These are phyloP conservation scores for Phragmatobia fuliginosa DNA, from an alignment of 2,888 invertebrate genomes.

Conservation along the genomic window DNA sequence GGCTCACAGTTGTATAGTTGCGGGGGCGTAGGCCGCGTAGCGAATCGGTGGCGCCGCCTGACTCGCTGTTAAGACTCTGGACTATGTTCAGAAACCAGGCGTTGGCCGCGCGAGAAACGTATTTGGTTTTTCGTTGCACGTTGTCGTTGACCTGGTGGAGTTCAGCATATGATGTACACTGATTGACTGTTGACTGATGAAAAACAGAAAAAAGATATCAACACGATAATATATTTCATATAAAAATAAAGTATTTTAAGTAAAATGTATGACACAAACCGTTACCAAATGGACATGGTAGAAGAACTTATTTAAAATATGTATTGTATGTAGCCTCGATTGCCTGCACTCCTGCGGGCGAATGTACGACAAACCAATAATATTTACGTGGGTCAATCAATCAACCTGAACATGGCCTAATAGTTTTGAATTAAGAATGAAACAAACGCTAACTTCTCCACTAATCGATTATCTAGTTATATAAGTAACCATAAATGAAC, in stretches of 20 bases:
- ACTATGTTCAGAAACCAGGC: constrained; percentile 27
- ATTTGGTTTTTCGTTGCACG: no score
- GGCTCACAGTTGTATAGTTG: constrained; percentile 59
- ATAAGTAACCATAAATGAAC: constrained; percentile 40
- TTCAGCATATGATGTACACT: not conserved
- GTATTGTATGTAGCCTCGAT: no score
- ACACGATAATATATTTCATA: no score
- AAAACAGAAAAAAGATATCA: no score
- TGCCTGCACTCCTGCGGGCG: not conserved
- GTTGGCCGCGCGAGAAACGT: no score
- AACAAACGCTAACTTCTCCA: constrained; percentile 39
- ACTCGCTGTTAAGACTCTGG: not conserved
- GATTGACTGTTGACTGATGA: no score
- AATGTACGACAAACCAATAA: not conserved
- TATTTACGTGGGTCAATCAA: not conserved
- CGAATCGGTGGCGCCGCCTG: constrained; percentile 67
- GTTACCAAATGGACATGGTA: no score
- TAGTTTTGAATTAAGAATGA: constrained; percentile 56
- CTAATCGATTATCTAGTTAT: constrained; percentile 50
- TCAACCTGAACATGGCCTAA: constrained; percentile 40
- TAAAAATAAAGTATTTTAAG: no score
- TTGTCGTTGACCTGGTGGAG: no score
- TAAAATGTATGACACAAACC: no score
- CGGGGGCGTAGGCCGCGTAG: constrained; percentile 66
- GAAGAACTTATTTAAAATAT: no score